Base-by-base conservation (phyloP, 2,888 invertebrate genomes). In the Leptogaster cylindrica region DNA sequence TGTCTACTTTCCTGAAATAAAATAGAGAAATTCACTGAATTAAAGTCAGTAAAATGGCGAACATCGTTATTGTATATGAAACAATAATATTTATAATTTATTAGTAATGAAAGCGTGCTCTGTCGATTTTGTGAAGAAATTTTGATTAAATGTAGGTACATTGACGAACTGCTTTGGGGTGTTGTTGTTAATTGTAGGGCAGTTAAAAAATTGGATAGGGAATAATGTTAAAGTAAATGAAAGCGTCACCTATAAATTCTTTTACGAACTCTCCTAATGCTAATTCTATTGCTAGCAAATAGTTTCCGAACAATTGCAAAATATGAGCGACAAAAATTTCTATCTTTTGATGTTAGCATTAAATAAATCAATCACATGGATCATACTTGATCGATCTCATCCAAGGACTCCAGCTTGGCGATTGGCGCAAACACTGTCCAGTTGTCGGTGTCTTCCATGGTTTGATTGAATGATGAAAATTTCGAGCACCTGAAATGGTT, bases 391-490 rank as follows among this genome's bases (percentile, higher is more conserved):
- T 82, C 86, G 78, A 86, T 83, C 79, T 87, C 87, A 75, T 87
- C 88, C 73, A 87, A 78, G 44, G 87, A 87, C 77, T 88, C 88
- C 73, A 87, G 81, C 77, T 86, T 85, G 65, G 87, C 88, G 71
- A 88, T 87, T 39, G 87, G 88, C 71, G 87, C 87, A 70, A 76
- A 76, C 64, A 74, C 73, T 67, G 74, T 75, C 76, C 76, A 76
- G 69, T 74, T 74, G 52, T 76, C 76, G n/a, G 72, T 67, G 70
- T 76, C 76, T 41, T 76, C 76, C 73, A 74, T 74, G 63, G 76
- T 74, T 73, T 76, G 76, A 70, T 75, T 76, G 64, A 76, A 76
- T 36, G 76, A 76, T 65, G 75, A 74, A 67, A 74, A 76, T 71
- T 76, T 76, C 72, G 76, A 76, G 73, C 75, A 75, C 71, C 76